phyloP scores from a whole-genome alignment of 2,797 vertebrate genomes.

The Poeciliopsis turneri region DNA sequence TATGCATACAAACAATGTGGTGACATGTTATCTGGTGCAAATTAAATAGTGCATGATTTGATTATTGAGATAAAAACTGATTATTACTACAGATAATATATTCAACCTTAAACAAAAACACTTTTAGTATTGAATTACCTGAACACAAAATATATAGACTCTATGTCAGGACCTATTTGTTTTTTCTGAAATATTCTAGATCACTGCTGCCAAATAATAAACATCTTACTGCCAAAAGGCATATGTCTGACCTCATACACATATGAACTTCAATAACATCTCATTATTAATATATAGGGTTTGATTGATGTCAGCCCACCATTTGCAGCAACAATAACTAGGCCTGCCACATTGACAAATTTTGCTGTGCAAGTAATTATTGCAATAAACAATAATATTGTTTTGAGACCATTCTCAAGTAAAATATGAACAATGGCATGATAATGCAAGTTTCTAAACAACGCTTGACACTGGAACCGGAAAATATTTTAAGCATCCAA shows the following conservation, averaged over 20 bases:
- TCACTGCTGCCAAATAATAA: not conserved
- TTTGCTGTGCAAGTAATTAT: too few relatives aligned
- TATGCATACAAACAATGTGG: not conserved
- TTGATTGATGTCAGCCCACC: not conserved
- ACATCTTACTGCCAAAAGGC: not conserved
- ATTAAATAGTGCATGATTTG: not conserved
- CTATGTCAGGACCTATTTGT: not conserved
- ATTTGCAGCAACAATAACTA: not conserved
- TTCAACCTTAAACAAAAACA: not conserved
- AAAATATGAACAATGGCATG: too few relatives aligned
- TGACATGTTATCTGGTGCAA: not conserved
- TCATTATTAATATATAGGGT: not conserved
- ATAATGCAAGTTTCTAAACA: too few relatives aligned
- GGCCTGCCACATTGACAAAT: too few relatives aligned
- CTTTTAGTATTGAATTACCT: rapidly evolving
- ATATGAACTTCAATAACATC: not conserved
- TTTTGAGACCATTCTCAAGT: too few relatives aligned
- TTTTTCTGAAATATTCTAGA: not conserved
- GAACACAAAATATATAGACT: not conserved
- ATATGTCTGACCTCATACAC: not conserved
- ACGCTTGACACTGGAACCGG: too few relatives aligned
- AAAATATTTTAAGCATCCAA: too few relatives aligned
- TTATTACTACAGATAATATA: not conserved
- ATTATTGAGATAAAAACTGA: not conserved
- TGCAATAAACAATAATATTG: too few relatives aligned